phyloP scores from a whole-genome alignment of 2,888 invertebrate genomes.

The Lysandra coridon region DNA sequence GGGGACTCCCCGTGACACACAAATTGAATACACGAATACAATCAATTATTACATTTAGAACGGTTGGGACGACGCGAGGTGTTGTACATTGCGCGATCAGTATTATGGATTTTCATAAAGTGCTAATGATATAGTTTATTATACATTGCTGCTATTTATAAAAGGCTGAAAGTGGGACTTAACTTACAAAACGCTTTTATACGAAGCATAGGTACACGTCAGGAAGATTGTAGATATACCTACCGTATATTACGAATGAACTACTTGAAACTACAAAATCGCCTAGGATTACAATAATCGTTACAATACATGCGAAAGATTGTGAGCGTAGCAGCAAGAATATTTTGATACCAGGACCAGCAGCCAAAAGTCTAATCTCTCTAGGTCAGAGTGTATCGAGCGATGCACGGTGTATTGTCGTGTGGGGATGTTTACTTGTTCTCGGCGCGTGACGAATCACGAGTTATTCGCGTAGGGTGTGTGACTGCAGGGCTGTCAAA shows the following conservation, averaged over 20 bases:
- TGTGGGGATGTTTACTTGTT: slow-evolving; percentile 34
- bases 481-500: background rate
- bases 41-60: slow-evolving; percentile 76
- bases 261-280: too few species aligned
- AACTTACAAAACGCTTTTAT: too few species aligned
- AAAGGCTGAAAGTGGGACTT: too few species aligned
- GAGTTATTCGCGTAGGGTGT: slow-evolving; percentile 37
- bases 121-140: too few species aligned
- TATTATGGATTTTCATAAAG: background rate
- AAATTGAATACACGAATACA: slow-evolving; percentile 78
- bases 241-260: background rate
- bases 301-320: too few species aligned
- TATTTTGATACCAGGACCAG: background rate
- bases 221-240: too few species aligned
- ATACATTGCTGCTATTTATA: too few species aligned
- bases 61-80: slow-evolving; percentile 42
- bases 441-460: slow-evolving; percentile 47
- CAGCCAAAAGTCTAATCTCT: background rate
- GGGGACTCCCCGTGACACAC: slow-evolving; percentile 50
- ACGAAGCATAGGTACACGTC: too few species aligned
- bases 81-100: slow-evolving; percentile 35
- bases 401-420: slow-evolving; percentile 33
- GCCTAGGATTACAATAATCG: too few species aligned
- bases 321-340: too few species aligned
- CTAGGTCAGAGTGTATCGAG: slow-evolving; percentile 18